These are phyloP conservation scores for Percopsis omiscomaycus DNA, from an alignment of 2,797 vertebrate genomes.

Conservation along the genomic window DNA sequence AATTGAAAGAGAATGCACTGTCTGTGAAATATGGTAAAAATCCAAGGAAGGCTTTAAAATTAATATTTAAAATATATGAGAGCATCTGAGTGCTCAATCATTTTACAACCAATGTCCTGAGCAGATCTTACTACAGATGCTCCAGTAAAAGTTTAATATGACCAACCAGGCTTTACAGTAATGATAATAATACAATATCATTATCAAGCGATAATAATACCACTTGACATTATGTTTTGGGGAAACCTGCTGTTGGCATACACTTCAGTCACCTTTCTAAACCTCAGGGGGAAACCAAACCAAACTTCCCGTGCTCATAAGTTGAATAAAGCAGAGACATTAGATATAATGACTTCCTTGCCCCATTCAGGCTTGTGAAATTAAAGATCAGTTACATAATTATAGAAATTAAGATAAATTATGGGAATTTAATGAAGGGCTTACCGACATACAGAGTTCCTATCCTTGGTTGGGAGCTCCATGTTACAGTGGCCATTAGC, in stretches of 20 bases:
- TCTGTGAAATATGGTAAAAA: neutral
- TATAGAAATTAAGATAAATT: conserved; percentile 19
- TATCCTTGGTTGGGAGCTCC: conserved; percentile 73
- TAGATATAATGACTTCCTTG: neutral
- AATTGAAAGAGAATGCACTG: conserved; percentile 1
- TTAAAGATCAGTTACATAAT: conserved; percentile 31
- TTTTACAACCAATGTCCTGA: conserved; percentile 10
- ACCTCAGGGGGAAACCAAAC: neutral
- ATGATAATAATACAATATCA: neutral
- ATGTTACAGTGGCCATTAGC: conserved; percentile 86
- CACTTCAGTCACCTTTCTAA: neutral
- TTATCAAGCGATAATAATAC: neutral
- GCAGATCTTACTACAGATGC: neutral
- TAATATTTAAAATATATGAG: no score
- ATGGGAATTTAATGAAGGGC: conserved; percentile 35
- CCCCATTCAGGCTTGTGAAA: neutral
- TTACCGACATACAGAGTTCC: conserved; percentile 86
- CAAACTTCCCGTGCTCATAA: neutral
- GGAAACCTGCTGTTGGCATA: neutral
- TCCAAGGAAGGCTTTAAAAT: no score
- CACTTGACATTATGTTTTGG: neutral
- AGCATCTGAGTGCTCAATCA: conserved; percentile 8
- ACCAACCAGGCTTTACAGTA: neutral
- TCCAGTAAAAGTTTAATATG: conserved; percentile 16
- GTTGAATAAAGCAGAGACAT: conserved; percentile 13